These are phyloP conservation scores for Channa maculata DNA, from an alignment of 2,113 vertebrate species.

Conservation along the genomic window DNA sequence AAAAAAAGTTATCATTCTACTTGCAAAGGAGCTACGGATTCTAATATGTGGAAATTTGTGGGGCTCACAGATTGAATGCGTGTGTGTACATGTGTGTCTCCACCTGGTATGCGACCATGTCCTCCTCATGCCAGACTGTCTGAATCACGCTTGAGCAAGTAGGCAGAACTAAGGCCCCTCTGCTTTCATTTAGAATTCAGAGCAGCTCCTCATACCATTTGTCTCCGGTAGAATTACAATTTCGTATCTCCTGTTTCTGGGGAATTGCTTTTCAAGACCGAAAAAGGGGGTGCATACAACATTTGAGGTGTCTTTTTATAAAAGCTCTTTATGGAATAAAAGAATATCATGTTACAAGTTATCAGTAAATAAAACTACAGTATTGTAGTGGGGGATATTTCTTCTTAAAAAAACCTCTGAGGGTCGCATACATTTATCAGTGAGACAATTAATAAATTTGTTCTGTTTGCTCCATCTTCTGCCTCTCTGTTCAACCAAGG, in stretches of 20 bases:
- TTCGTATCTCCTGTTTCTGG: conserved; percentile 70
- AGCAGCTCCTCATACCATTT: conserved; percentile 68
- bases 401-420: conserved; percentile 25
- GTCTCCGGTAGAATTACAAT: conserved; percentile 74
- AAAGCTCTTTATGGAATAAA: conserved; percentile 56
- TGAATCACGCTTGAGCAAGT: conserved; percentile 73
- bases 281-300: conserved; percentile 20
- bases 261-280: conserved; percentile 66
- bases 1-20: not conserved
- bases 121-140: conserved; percentile 65
- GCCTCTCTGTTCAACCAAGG: not conserved
- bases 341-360: conserved; percentile 42
- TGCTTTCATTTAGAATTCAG: conserved; percentile 83
- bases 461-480: conserved; percentile 26
- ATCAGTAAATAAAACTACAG: conserved; percentile 10
- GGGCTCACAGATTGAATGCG: conserved; percentile 29
- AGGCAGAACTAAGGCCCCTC: conserved; percentile 75
- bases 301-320: conserved; percentile 63
- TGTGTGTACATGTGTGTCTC: conserved; percentile 42
- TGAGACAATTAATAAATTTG: conserved; percentile 46
- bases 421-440: conserved; percentile 24
- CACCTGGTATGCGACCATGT: conserved; percentile 60
- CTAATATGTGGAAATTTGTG: conserved; percentile 12
- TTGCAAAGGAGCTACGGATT: conserved; percentile 14
- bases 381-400: conserved; percentile 18